phyloP scores from a whole-genome alignment of 92 coral and sea anemone species.

The Siderastrea radians region DNA sequence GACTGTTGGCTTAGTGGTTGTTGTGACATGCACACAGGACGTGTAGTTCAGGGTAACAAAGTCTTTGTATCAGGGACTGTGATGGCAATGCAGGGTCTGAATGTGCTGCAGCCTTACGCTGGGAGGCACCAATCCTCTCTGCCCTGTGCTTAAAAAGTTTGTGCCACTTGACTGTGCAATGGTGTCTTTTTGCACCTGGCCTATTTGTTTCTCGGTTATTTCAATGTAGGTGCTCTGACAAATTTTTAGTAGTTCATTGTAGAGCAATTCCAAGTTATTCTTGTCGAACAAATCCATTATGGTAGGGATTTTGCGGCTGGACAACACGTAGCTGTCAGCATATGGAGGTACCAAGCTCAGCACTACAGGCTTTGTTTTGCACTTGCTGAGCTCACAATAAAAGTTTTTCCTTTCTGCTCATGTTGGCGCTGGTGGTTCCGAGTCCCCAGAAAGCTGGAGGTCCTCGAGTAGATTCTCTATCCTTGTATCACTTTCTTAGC shows the following conservation, averaged over 20 bases:
- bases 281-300: constrained; percentile 35
- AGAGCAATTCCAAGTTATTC: constrained; percentile 39
- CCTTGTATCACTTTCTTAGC: constrained; percentile 39
- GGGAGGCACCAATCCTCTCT: constrained; percentile 68
- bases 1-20: not conserved
- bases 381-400: constrained; percentile 42
- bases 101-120: constrained; percentile 51
- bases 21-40: not conserved
- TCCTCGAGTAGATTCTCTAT: constrained; percentile 42
- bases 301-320: constrained; percentile 48
- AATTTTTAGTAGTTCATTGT: constrained; percentile 35
- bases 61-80: constrained; percentile 38
- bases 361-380: constrained; percentile 68
- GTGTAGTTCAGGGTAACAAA: constrained; percentile 58
- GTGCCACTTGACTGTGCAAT: constrained; percentile 37
- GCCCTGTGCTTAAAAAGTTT: constrained; percentile 55
- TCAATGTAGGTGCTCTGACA: constrained; percentile 27
- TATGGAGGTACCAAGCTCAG: constrained; percentile 54
- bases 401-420: constrained; percentile 49
- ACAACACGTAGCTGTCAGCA: constrained; percentile 40
- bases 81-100: constrained; percentile 56
- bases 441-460: constrained; percentile 4
- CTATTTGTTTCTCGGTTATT: constrained; percentile 38
- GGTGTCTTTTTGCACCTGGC: constrained; percentile 43
- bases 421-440: constrained; percentile 7